These are phyloP conservation scores for Misgurnus anguillicaudatus DNA, from an alignment of 2,113 vertebrate species.

Conservation along the genomic window DNA sequence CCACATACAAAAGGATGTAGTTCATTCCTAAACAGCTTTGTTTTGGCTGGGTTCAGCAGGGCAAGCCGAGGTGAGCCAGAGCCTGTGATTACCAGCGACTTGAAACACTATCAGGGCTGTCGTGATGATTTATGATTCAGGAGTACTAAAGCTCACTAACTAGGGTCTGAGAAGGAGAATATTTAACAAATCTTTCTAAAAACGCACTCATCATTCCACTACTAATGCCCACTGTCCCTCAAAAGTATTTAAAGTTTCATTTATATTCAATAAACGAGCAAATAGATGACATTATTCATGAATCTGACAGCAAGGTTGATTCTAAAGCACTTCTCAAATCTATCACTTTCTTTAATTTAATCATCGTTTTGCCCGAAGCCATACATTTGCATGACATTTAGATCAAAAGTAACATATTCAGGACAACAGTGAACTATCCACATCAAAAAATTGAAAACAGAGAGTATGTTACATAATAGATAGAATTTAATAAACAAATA, in stretches of 20 bases:
- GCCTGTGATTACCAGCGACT: slow-evolving; percentile 62
- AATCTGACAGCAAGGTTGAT: background rate
- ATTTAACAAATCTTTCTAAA: slow-evolving; percentile 30
- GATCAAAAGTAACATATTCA: slow-evolving; percentile 11
- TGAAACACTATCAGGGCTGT: slow-evolving; percentile 60
- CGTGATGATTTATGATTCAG: slow-evolving; percentile 54
- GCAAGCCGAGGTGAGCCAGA: slow-evolving; percentile 62
- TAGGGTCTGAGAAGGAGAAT: slow-evolving; percentile 14
- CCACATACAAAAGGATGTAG: slow-evolving; percentile 55
- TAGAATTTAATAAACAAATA: background rate
- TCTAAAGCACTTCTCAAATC: background rate
- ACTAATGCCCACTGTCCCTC: background rate
- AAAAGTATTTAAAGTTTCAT: background rate
- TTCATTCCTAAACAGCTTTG: slow-evolving; percentile 65
- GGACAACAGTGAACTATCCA: background rate
- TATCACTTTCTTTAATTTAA: too few relatives aligned
- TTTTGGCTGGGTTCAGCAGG: slow-evolving; percentile 62
- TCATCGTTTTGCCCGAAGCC: background rate
- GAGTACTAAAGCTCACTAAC: slow-evolving; percentile 49
- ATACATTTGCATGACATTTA: background rate
- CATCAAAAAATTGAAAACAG: background rate
- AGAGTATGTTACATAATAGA: background rate
- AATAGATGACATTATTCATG: background rate
- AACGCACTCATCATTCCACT: slow-evolving; percentile 17
- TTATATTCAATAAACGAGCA: too few relatives aligned